Evolutionary conservation across 1,140 invertebrate genomes (phyloP).

Genomic region (Eriosoma lanigerum): DNA sequence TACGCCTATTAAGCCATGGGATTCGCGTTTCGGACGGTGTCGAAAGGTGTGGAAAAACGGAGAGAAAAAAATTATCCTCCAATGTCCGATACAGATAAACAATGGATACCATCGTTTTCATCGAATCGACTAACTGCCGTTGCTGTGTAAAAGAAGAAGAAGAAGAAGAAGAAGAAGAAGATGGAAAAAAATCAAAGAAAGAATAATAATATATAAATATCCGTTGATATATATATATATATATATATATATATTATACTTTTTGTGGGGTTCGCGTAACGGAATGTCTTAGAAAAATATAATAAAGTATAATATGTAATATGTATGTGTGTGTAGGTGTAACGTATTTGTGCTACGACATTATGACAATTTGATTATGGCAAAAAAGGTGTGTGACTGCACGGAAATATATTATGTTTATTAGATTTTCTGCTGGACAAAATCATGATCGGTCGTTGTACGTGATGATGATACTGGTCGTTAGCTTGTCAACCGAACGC

Average conservation of each 20-base stretch:
- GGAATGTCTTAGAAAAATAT: constrained; percentile 29
- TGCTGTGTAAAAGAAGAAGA: too few species aligned
- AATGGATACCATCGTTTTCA: constrained; percentile 15
- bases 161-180: constrained; percentile 14
- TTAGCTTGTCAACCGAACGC: background rate
- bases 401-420: constrained; percentile 31
- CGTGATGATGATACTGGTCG: background rate
- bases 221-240: background rate
- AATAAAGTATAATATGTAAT: background rate
- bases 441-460: background rate
- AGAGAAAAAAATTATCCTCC: constrained; percentile 39
- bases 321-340: background rate
- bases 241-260: background rate
- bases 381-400: background rate
- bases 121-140: constrained; percentile 6
- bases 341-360: background rate
- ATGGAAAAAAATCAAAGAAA: background rate
- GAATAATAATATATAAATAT: constrained; percentile 13
- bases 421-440: background rate
- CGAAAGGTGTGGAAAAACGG: background rate
- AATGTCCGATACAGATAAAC: constrained; percentile 42
- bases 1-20: constrained; percentile 42
- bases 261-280: constrained; percentile 2
- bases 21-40: constrained; percentile 36
- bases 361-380: constrained; percentile 34